phyloP scores from a whole-genome alignment of 2,888 invertebrate species.

The Troides aeacus region DNA sequence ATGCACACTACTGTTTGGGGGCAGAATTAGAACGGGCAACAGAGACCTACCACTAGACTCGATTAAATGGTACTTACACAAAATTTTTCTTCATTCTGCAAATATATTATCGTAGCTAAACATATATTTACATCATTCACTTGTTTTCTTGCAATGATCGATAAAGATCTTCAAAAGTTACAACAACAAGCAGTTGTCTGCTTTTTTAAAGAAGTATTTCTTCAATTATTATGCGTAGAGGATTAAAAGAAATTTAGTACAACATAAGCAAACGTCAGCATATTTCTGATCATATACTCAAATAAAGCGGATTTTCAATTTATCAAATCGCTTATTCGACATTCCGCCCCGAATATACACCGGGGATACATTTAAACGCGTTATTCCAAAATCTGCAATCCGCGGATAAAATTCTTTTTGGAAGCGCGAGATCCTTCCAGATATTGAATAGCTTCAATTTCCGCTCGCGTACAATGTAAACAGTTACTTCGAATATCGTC shows the following conservation, averaged over 20 bases:
- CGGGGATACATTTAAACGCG: constrained; percentile 28
- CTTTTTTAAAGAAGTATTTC: not conserved
- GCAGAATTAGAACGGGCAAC: too few species aligned
- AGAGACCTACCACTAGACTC: too few species aligned
- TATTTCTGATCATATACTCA: constrained; percentile 14
- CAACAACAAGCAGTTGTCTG: too few species aligned
- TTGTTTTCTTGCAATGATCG: too few species aligned
- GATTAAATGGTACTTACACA: too few species aligned
- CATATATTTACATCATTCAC: too few species aligned
- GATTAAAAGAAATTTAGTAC: not conserved
- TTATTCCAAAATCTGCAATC: constrained; percentile 30
- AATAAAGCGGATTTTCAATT: constrained; percentile 25
- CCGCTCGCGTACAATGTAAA: constrained; percentile 35
- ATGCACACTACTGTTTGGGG: too few species aligned
- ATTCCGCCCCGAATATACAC: constrained; percentile 22
- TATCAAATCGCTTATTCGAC: constrained; percentile 25
- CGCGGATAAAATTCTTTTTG: constrained; percentile 38
- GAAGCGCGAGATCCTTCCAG: constrained; percentile 39
- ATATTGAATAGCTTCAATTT: constrained; percentile 46
- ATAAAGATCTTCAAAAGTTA: too few species aligned
- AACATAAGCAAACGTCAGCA: constrained; percentile 10
- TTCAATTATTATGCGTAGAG: not conserved
- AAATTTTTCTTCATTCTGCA: too few species aligned
- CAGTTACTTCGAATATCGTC: constrained; percentile 33
- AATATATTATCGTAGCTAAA: too few species aligned